Evolutionary conservation across 2,113 vertebrate species (phyloP).

Genomic region (Peromyscus californicus): DNA sequence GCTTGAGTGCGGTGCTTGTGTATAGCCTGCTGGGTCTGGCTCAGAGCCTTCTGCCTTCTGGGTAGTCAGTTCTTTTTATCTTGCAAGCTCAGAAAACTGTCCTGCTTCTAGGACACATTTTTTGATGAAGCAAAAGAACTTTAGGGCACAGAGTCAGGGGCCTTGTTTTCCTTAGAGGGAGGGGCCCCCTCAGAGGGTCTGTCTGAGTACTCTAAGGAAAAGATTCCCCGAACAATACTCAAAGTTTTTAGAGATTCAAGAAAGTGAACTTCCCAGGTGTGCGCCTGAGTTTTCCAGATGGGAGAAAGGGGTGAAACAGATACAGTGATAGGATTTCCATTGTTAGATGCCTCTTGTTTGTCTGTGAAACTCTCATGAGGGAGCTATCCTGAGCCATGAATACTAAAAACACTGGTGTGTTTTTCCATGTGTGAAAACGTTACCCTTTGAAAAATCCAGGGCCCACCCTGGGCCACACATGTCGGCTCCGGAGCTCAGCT

Average conservation of each 20-base stretch:
- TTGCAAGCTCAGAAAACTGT: neutral
- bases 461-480: constrained; percentile 77
- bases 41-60: neutral
- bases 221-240: neutral
- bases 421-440: constrained; percentile 77
- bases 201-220: neutral
- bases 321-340: constrained; percentile 78
- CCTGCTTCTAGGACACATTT: neutral
- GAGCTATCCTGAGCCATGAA: constrained; percentile 74
- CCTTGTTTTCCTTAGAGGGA: neutral
- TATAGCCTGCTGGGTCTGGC: rapidly evolving
- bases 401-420: constrained; percentile 73
- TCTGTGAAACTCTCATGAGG: constrained; percentile 65
- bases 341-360: constrained; percentile 75
- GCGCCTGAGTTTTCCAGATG: constrained; percentile 61
- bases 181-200: neutral
- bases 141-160: neutral
- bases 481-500: constrained; percentile 77
- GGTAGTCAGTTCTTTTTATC: neutral
- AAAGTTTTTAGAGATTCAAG: constrained; percentile 69
- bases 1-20: no score
- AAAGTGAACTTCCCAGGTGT: constrained; percentile 68
- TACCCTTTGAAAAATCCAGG: constrained; percentile 79
- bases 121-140: neutral
- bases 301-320: constrained; percentile 71